Evolutionary conservation across 2,113 vertebrate genomes (phyloP).

Genomic region (Neogale vison): DNA sequence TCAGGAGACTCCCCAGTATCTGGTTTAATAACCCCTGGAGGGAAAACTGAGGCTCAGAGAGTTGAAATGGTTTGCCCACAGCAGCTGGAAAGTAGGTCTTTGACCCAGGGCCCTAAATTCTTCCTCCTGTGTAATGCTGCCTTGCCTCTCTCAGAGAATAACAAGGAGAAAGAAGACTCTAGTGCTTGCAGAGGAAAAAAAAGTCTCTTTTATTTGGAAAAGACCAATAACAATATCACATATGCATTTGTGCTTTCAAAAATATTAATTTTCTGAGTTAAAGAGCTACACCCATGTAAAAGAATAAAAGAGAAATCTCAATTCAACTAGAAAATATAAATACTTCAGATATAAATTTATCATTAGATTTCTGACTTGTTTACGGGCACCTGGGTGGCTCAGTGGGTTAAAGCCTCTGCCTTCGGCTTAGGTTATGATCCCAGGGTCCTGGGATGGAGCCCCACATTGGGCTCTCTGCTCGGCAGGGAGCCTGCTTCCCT

Average conservation of each 20-base stretch:
- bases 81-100: not conserved
- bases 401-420: too few species aligned
- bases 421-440: too few species aligned
- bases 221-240: not conserved
- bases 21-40: not conserved
- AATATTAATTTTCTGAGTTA: not conserved
- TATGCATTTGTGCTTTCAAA: not conserved
- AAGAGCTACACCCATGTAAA: not conserved
- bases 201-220: not conserved
- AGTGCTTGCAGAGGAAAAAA: not conserved
- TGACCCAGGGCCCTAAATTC: not conserved
- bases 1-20: not conserved
- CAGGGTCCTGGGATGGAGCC: too few species aligned
- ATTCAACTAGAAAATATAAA: not conserved
- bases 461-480: too few species aligned
- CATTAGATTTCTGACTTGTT: not conserved
- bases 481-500: too few species aligned
- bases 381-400: too few species aligned
- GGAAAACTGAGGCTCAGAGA: not conserved
- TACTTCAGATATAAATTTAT: not conserved
- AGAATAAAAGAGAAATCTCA: not conserved
- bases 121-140: not conserved
- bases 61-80: not conserved
- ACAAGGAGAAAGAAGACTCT: not conserved
- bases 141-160: not conserved